Conservation (phyloP, 2,888 invertebrate species). For the Megamerina dolium region DNA sequence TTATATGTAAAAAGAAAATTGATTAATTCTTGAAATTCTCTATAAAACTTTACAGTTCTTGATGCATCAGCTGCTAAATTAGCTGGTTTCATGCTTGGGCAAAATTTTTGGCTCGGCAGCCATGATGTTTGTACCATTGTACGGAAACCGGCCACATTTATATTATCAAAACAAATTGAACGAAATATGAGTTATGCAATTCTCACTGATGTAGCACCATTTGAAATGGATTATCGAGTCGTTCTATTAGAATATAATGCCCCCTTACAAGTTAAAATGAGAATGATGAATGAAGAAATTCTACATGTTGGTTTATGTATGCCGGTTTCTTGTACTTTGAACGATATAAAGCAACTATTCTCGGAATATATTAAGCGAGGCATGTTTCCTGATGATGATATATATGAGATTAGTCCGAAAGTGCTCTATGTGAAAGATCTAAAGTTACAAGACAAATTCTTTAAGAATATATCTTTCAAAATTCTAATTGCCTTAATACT, state of each 20-base stretch:
- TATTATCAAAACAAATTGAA: slow-evolving; percentile 42
- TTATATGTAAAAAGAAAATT: too few species aligned
- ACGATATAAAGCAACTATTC: slow-evolving; percentile 44
- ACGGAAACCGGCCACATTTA: slow-evolving; percentile 40
- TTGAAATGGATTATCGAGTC: slow-evolving; percentile 47
- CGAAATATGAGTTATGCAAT: slow-evolving; percentile 46
- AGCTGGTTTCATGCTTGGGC: slow-evolving; percentile 55
- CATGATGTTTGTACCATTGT: slow-evolving; percentile 52
- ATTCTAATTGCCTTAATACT: slow-evolving; percentile 31
- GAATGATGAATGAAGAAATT: slow-evolving; percentile 48
- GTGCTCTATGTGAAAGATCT: slow-evolving; percentile 47
- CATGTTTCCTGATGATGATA: slow-evolving; percentile 39
- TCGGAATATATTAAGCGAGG: slow-evolving; percentile 38
- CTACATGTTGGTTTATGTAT: slow-evolving; percentile 54
- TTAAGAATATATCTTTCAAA: slow-evolving; percentile 39
- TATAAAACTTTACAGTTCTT: slow-evolving; percentile 50
- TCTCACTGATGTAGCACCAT: slow-evolving; percentile 43
- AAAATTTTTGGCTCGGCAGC: slow-evolving; percentile 58
- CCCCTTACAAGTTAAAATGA: slow-evolving; percentile 49
- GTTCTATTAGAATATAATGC: slow-evolving; percentile 48
- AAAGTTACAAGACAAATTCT: slow-evolving; percentile 38
- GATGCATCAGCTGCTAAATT: slow-evolving; percentile 56
- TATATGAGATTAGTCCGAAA: slow-evolving; percentile 43
- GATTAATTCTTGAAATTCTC: slow-evolving; percentile 1
- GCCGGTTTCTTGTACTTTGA: slow-evolving; percentile 49